Percentiles rank a stretch among this genome's conserved stretches.
Evolutionary conservation across 2,113 vertebrate species (phyloP).

Genomic region (Amphiprion percula): DNA sequence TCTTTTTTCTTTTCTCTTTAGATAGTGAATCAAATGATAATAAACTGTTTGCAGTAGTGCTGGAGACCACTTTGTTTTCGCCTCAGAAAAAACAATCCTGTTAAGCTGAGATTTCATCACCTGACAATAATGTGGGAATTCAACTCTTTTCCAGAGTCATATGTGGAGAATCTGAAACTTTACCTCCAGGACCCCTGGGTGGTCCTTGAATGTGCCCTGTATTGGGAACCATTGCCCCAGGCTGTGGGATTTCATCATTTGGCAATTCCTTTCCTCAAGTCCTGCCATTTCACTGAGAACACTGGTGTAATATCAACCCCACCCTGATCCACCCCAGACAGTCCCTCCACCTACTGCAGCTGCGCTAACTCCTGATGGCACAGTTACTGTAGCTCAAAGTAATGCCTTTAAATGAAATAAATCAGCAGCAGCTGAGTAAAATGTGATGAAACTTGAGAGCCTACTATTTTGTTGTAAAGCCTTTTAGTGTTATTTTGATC

Average conservation of each 20-base stretch:
- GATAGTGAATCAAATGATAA: background rate
- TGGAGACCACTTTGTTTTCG: conserved; percentile 2
- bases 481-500: background rate
- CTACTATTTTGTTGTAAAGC: no score
- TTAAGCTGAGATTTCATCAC: conserved; percentile 36
- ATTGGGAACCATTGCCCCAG: conserved; percentile 22
- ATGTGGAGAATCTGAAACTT: conserved; percentile 26
- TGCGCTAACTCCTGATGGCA: background rate
- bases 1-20: no score
- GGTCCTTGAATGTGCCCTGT: conserved; percentile 19
- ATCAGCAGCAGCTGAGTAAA: no score
- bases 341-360: background rate
- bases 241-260: conserved; percentile 55
- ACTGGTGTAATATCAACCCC: conserved; percentile 57
- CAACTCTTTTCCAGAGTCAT: background rate
- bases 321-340: conserved; percentile 48
- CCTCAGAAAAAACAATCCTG: background rate
- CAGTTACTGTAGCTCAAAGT: background rate
- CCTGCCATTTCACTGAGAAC: conserved; percentile 50
- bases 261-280: conserved; percentile 41
- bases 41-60: background rate
- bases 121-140: conserved; percentile 37
- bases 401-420: background rate
- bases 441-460: no score
- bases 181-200: conserved; percentile 14